Percentiles rank a stretch among this genome's conserved stretches.
Evolutionary conservation across 2,797 vertebrate genomes (phyloP).

Genomic region (Takifugu ocellatus): DNA sequence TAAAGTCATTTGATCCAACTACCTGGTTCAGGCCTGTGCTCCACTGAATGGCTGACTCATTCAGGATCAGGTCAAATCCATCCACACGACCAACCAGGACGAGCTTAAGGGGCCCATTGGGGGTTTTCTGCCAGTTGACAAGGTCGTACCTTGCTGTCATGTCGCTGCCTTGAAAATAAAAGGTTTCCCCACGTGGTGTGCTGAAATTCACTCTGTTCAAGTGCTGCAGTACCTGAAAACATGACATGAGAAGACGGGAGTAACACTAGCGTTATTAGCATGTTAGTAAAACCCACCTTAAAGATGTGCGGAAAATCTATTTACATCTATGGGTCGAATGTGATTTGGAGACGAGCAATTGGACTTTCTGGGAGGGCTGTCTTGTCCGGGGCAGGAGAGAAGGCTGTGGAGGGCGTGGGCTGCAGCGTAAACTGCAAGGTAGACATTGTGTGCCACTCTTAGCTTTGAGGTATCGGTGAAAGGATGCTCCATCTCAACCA

Average conservation of each 20-base stretch:
- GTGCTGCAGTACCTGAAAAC: conserved; percentile 62
- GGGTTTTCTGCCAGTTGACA: conserved; percentile 73
- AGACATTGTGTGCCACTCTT: conserved; percentile 63
- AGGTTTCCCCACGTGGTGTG: conserved; percentile 65
- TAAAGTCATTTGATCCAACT: too few species aligned
- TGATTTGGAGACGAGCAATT: conserved; percentile 39
- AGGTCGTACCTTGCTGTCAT: conserved; percentile 73
- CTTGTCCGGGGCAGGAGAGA: conserved; percentile 45
- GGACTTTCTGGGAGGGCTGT: conserved; percentile 7
- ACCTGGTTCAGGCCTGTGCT: too few species aligned
- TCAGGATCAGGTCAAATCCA: too few species aligned
- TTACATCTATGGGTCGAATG: conserved; percentile 62
- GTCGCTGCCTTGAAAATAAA: conserved; percentile 69
- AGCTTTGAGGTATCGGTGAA: conserved; percentile 66
- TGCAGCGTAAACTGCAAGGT: conserved; percentile 71
- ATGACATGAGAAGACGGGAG: background rate
- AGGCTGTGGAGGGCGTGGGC: conserved; percentile 69
- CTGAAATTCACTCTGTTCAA: conserved; percentile 65
- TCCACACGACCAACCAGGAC: conserved; percentile 68
- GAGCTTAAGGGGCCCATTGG: conserved; percentile 47
- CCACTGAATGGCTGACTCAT: too few species aligned
- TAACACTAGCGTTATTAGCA: background rate
- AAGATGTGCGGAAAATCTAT: background rate
- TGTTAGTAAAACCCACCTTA: background rate
- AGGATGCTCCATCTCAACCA: conserved; percentile 39